Evolutionary conservation across 2,888 invertebrate species (phyloP).

Genomic region (Drosophila atripex): DNA sequence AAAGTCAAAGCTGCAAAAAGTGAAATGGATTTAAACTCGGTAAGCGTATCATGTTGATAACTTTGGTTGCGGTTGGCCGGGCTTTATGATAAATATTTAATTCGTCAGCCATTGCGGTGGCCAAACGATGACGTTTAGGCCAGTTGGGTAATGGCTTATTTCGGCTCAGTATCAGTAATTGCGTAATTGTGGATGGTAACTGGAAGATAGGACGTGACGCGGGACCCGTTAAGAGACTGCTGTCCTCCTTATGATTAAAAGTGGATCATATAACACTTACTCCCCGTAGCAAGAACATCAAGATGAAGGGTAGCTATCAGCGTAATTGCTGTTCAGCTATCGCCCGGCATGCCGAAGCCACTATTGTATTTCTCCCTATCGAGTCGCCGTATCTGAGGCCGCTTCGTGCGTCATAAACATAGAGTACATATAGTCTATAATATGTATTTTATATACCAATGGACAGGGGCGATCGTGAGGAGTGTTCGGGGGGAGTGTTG

Average conservation of each 20-base stretch:
- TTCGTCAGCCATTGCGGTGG: slow-evolving; percentile 28
- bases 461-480: slow-evolving; percentile 4
- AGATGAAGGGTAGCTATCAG: slow-evolving; percentile 30
- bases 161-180: slow-evolving; percentile 42
- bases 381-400: slow-evolving; percentile 35
- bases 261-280: slow-evolving; percentile 19
- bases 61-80: slow-evolving; percentile 48
- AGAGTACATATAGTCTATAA: not conserved
- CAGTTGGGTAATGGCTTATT: slow-evolving; percentile 32
- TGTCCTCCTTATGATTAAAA: slow-evolving; percentile 10
- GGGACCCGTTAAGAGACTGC: slow-evolving; percentile 1
- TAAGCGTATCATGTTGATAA: slow-evolving; percentile 4
- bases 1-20: slow-evolving; percentile 7
- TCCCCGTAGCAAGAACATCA: slow-evolving; percentile 10
- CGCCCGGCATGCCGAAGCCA: slow-evolving; percentile 12
- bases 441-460: not conserved
- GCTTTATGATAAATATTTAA: slow-evolving; percentile 67
- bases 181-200: slow-evolving; percentile 31
- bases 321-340: slow-evolving; percentile 41
- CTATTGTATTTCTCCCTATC: slow-evolving; percentile 44
- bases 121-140: slow-evolving; percentile 38
- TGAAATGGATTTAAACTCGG: slow-evolving; percentile 6
- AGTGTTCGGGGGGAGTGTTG: not conserved
- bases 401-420: slow-evolving; percentile 36
- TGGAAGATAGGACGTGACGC: slow-evolving; percentile 18